Evolutionary conservation across 2,888 invertebrate species (phyloP), one percentile per base, ranked within the genome.

Genomic region (Camponotus fellah): DNA sequence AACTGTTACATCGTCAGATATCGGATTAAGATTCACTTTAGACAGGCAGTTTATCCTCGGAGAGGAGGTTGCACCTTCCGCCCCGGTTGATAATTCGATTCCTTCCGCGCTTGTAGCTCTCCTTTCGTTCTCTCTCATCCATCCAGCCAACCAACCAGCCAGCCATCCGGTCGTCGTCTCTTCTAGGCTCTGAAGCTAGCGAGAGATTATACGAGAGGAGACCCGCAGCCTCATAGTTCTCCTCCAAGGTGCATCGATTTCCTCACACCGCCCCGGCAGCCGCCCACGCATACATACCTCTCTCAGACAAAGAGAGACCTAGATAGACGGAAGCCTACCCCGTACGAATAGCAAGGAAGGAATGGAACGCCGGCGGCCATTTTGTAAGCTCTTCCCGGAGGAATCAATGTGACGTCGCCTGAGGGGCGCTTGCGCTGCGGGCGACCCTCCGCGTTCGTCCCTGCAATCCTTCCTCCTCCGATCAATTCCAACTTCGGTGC

Each of bases 341-440:
- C 76, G 84, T 90, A 91, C 88, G 91, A 92, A 92, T 91, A 92
- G 90, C 91, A 87, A 88, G 92, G 91, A 92, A 93, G 94, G 92
- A 94, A 93, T 93, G 92, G 92, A 94, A 93, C 91, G 94, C 94
- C 94, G 92, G 93, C 94, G 93, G 94, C 95, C 95, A 95, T 95
- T 95, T 95, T 95, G 95, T 94, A 95, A 94, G 94, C 95, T 94
- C 93, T 94, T 94, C 93, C 94, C 93, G 93, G 93, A 94, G 94
- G 95, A 95, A 95, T 95, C 95, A 94, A 95, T 95, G 95, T 94
- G 94, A 93, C 93, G 94, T 95, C 92, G 94, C 94, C 95, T 91
- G 92, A 94, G 94, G 94, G 93, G 94, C 95, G 95, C 94, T 94
- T 95, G 95, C 95, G 95, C 94, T 92, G 91, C 92, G 86, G 93